A percentile compares a stretch with the other conserved stretches of the same genome.
Evolutionary conservation across 2,888 invertebrate species (phyloP).

Genomic region (Diplolepis rosae): DNA sequence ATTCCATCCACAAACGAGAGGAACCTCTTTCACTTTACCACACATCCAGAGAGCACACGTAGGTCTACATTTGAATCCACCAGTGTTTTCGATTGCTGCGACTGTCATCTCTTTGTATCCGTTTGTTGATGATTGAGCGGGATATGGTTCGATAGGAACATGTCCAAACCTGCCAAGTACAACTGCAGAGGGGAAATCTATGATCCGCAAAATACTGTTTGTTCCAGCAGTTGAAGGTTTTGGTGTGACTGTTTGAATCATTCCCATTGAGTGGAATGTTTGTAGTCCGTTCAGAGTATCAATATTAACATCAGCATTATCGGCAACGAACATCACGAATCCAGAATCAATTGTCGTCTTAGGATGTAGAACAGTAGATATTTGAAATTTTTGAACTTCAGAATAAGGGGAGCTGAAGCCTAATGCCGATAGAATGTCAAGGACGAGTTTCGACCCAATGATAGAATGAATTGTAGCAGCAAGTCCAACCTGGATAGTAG

Average conservation of each 20-base stretch:
- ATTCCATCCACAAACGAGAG: constrained; percentile 58
- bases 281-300: constrained; percentile 38
- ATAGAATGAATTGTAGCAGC: constrained; percentile 38
- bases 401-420: constrained; percentile 56
- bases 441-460: constrained; percentile 49
- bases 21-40: too few relatives aligned
- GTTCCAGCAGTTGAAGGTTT: background rate
- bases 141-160: too few relatives aligned
- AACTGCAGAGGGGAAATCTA: background rate
- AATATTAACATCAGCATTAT: constrained; percentile 37
- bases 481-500: constrained; percentile 47
- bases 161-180: too few relatives aligned
- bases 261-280: constrained; percentile 44
- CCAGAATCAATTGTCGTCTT: background rate
- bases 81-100: too few relatives aligned
- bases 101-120: too few relatives aligned
- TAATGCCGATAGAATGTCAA: constrained; percentile 52
- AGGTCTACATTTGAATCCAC: background rate
- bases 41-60: too few relatives aligned
- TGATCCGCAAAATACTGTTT: background rate
- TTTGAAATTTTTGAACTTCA: constrained; percentile 54
- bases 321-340: constrained; percentile 52
- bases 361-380: constrained; percentile 40
- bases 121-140: too few relatives aligned
- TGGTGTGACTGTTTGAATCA: constrained; percentile 35